Evolutionary conservation across 2,113 vertebrate species (phyloP).

Genomic region (Ailuropoda melanoleuca): DNA sequence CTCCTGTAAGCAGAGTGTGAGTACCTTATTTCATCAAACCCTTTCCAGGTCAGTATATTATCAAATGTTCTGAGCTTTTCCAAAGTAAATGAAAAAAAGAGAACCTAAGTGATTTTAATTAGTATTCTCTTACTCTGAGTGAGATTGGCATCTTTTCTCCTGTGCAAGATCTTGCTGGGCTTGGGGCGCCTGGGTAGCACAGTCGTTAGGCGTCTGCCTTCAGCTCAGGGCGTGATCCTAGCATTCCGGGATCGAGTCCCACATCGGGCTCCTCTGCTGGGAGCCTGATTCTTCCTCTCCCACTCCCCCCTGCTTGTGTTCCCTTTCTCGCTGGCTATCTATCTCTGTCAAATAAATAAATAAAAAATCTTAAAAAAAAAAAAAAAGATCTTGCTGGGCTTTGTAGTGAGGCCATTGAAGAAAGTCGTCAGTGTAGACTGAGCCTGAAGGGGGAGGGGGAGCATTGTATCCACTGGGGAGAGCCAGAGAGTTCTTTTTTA

Average conservation of each 20-base stretch:
- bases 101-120: slow-evolving; percentile 25
- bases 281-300: too few species aligned
- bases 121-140: neutral
- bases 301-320: too few species aligned
- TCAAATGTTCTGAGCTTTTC: neutral
- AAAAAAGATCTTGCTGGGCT: neutral
- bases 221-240: too few species aligned
- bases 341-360: too few species aligned
- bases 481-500: neutral
- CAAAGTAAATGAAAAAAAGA: slow-evolving; percentile 18
- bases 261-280: too few species aligned
- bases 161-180: neutral
- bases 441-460: neutral
- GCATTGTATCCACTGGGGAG: neutral
- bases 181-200: neutral
- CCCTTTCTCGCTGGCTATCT: too few species aligned
- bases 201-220: too few species aligned
- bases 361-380: too few species aligned
- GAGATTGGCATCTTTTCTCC: neutral
- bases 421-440: neutral
- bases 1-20: neutral
- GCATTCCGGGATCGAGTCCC: too few species aligned
- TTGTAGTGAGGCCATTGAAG: neutral
- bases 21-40: neutral
- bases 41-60: neutral